Evolutionary conservation across 2,113 vertebrate genomes (phyloP).

Genomic region (Perca schrenkii): DNA sequence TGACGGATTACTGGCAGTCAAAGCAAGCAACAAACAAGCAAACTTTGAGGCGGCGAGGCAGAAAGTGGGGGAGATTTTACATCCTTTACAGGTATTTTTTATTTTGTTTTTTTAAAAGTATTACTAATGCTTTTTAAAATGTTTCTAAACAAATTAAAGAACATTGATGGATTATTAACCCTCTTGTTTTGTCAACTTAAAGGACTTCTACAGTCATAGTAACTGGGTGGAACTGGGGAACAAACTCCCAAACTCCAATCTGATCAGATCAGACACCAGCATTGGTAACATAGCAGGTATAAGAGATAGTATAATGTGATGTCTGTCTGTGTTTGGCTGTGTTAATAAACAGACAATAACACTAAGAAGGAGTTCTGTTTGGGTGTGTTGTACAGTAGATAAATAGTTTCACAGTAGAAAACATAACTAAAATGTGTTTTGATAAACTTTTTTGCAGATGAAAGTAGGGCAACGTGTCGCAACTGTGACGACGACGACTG

Average conservation of each 20-base stretch:
- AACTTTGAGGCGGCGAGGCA: constrained; percentile 66
- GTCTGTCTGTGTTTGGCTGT: not conserved
- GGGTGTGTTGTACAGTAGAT: not conserved
- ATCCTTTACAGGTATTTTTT: constrained; percentile 77
- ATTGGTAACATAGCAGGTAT: constrained; percentile 78
- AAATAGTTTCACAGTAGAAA: not conserved
- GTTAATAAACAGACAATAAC: not conserved
- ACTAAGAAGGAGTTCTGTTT: not conserved
- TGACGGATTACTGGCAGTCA: constrained; percentile 50
- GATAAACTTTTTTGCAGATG: constrained; percentile 16
- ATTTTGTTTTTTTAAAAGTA: not conserved
- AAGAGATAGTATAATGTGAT: not conserved
- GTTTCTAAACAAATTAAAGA: not conserved
- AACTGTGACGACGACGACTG: constrained; percentile 73
- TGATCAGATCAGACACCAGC: constrained; percentile 63
- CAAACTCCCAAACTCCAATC: constrained; percentile 61
- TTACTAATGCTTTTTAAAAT: not conserved
- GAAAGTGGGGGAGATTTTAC: constrained; percentile 68
- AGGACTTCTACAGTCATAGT: constrained; percentile 84
- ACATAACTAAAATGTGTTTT: not conserved
- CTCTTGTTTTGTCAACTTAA: not conserved
- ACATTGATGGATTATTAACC: not conserved
- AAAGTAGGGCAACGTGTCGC: constrained; percentile 72
- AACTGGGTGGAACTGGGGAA: constrained; percentile 81
- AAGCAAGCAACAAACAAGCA: constrained; percentile 52